Evolutionary conservation across 2,888 invertebrate species (phyloP).

Genomic region (Apotomis betuletana): DNA sequence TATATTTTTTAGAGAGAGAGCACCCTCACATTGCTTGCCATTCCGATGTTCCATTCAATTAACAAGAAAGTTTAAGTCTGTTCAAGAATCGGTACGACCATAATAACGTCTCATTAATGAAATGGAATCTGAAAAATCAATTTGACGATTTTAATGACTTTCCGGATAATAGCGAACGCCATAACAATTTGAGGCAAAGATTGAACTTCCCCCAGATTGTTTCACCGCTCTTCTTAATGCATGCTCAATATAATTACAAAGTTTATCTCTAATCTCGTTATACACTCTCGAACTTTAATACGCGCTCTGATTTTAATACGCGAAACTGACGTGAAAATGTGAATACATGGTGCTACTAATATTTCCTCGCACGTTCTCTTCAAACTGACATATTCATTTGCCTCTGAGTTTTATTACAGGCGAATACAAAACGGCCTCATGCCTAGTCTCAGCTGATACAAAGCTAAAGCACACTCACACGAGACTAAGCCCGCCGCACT

Average conservation of each 20-base stretch:
- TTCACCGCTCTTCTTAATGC: slow-evolving; percentile 21
- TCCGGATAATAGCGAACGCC: slow-evolving; percentile 19
- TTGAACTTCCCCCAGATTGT: slow-evolving; percentile 17
- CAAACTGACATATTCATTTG: slow-evolving; percentile 56
- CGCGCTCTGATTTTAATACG: neutral
- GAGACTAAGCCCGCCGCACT: slow-evolving; percentile 65
- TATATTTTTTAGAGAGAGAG: no score
- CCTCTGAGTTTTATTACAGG: slow-evolving; percentile 63
- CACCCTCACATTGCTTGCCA: no score
- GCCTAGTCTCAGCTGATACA: slow-evolving; percentile 59
- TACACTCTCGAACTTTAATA: neutral
- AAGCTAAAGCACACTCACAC: slow-evolving; percentile 59
- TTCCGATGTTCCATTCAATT: neutral
- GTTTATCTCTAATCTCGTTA: slow-evolving; percentile 2
- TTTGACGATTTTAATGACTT: slow-evolving; percentile 23
- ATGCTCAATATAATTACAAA: slow-evolving; percentile 15
- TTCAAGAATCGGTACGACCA: neutral
- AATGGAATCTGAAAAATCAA: slow-evolving; percentile 19
- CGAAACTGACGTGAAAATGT: slow-evolving; percentile 4
- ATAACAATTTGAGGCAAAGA: slow-evolving; percentile 16
- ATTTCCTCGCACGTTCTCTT: slow-evolving; percentile 26
- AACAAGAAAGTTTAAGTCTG: neutral
- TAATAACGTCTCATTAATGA: slow-evolving; percentile 1
- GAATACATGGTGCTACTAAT: slow-evolving; percentile 11
- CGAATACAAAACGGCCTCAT: slow-evolving; percentile 63